Percentiles rank a stretch among this genome's conserved stretches.
These are phyloP conservation scores for Hyles lineata DNA, from an alignment of 2,888 invertebrate genomes.

Conservation along the genomic window DNA sequence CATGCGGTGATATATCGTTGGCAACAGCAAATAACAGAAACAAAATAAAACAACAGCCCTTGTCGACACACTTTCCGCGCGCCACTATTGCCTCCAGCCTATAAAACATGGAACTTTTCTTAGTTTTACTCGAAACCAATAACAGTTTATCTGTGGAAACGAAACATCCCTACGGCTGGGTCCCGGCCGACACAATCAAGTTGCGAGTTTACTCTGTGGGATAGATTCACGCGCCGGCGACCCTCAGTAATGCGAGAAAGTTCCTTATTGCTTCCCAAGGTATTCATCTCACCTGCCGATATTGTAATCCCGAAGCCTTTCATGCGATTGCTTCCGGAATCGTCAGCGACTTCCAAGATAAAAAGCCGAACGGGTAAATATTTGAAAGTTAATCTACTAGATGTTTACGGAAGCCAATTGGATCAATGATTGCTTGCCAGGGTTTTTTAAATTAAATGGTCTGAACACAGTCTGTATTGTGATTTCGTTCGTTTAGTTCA, in stretches of 20 bases:
- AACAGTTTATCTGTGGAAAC: constrained; percentile 56
- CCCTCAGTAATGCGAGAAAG: constrained; percentile 52
- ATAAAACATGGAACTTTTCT: constrained; percentile 43
- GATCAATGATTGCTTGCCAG: neutral
- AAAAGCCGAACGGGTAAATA: constrained; percentile 35
- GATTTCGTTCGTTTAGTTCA: neutral
- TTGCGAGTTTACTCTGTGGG: constrained; percentile 47
- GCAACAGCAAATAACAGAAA: neutral
- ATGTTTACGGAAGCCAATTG: neutral
- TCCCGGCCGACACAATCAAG: constrained; percentile 54
- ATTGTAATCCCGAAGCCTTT: constrained; percentile 52
- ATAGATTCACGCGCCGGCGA: constrained; percentile 41
- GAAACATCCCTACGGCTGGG: constrained; percentile 45
- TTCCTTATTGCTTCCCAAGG: constrained; percentile 63
- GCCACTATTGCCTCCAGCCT: constrained; percentile 28
- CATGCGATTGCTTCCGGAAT: constrained; percentile 47
- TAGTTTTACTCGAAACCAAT: constrained; percentile 51
- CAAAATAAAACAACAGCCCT: neutral
- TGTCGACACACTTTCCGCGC: constrained; percentile 9
- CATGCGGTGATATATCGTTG: neutral
- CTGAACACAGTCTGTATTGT: neutral
- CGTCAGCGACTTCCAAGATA: constrained; percentile 38
- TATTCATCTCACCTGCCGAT: constrained; percentile 61
- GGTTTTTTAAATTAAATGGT: neutral
- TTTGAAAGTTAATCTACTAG: constrained; percentile 25